Conservation (phyloP, 1,140 invertebrate genomes). For the Grapholita molesta region DNA sequence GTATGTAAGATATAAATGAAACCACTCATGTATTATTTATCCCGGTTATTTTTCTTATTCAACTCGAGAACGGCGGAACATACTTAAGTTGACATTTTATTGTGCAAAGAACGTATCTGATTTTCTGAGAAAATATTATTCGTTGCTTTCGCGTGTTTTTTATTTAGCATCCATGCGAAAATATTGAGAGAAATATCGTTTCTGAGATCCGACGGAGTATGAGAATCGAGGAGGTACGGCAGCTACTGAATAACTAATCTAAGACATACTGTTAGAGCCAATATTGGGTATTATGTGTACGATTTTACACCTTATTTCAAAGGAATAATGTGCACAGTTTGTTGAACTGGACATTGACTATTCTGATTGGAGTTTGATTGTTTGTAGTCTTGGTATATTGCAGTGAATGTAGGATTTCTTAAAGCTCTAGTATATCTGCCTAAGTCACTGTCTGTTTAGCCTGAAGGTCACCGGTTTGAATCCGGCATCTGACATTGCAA, state of each 20-base stretch:
- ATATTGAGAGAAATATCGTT: neutral
- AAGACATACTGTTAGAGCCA: neutral
- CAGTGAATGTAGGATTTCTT: too few species aligned
- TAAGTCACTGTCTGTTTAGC: too few species aligned
- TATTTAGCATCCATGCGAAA: neutral
- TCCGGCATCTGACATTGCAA: too few species aligned
- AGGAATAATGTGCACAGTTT: too few species aligned
- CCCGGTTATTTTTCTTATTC: conserved; percentile 16
- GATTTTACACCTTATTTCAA: too few species aligned
- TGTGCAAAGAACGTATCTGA: neutral
- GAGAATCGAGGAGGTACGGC: neutral
- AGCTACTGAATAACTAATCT: neutral
- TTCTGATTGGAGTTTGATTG: too few species aligned
- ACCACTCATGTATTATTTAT: conserved; percentile 18
- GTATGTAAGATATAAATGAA: conserved; percentile 12
- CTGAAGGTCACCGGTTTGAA: too few species aligned
- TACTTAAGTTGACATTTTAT: conserved; percentile 17
- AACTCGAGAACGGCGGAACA: neutral
- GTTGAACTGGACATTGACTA: too few species aligned
- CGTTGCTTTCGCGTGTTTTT: neutral
- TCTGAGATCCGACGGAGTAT: neutral
- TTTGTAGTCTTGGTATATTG: too few species aligned
- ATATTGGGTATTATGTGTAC: neutral
- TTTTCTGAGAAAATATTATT: conserved; percentile 7
- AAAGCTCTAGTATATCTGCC: too few species aligned